Conservation (phyloP, 2,888 invertebrate genomes). For the Apomyelois bistriatella region DNA sequence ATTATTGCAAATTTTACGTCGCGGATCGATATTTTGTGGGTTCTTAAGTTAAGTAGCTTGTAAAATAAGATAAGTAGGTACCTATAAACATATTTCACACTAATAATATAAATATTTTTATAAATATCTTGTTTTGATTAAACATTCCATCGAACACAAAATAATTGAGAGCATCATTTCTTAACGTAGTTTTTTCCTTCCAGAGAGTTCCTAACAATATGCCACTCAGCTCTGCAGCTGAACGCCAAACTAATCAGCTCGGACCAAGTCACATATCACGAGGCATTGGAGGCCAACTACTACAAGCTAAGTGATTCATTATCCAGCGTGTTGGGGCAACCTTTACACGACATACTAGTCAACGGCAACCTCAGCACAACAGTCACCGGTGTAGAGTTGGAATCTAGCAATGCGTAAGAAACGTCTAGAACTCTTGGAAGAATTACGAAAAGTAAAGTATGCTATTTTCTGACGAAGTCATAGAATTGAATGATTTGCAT, state of each 20-base stretch:
- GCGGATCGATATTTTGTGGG: too few relatives aligned
- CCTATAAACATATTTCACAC: too few relatives aligned
- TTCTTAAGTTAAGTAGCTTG: too few relatives aligned
- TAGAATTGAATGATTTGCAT: too few relatives aligned
- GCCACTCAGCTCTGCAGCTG: slow-evolving; percentile 92
- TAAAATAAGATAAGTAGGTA: too few relatives aligned
- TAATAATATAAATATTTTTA: too few relatives aligned
- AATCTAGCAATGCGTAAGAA: slow-evolving; percentile 88
- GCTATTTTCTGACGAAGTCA: too few relatives aligned
- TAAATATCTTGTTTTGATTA: too few relatives aligned
- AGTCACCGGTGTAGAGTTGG: slow-evolving; percentile 88
- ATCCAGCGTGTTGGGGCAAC: slow-evolving; percentile 86
- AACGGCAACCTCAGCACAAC: slow-evolving; percentile 90
- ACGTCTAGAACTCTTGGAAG: not conserved
- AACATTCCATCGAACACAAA: too few relatives aligned
- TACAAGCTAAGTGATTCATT: slow-evolving; percentile 90
- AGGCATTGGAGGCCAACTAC: slow-evolving; percentile 91
- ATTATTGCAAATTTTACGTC: too few relatives aligned
- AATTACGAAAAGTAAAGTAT: not conserved
- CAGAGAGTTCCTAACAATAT: slow-evolving; percentile 94
- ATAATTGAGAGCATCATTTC: too few relatives aligned
- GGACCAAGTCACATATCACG: slow-evolving; percentile 96
- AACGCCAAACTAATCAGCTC: slow-evolving; percentile 93
- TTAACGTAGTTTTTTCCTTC: too few relatives aligned
- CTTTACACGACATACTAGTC: slow-evolving; percentile 82